These are phyloP conservation scores for Anagyrus pseudococci DNA, from an alignment of 2,888 invertebrate species.

Conservation along the genomic window DNA sequence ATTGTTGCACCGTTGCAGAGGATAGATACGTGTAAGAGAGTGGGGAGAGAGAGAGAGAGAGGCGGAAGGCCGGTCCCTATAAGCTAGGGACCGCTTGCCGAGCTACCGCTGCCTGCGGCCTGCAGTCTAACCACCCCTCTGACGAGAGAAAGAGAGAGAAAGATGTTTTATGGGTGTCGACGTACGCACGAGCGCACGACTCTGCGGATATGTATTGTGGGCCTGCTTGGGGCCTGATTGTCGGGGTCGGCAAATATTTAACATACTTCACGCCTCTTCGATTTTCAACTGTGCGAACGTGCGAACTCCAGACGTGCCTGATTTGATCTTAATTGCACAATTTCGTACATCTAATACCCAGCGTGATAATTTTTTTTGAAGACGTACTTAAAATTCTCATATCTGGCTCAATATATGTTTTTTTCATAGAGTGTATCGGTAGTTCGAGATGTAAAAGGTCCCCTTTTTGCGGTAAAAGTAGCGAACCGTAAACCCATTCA, in stretches of 20 bases:
- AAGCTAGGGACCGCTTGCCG: conserved; percentile 57
- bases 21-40: no score
- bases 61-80: conserved; percentile 49
- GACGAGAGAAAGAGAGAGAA: neutral
- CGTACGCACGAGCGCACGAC: neutral
- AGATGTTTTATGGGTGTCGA: conserved; percentile 19
- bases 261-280: conserved; percentile 20
- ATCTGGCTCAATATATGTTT: no score
- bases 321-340: no score
- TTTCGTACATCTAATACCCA: no score
- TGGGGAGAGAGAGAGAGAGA: conserved; percentile 29
- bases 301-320: no score
- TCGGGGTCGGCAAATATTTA: conserved; percentile 23
- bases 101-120: conserved; percentile 50
- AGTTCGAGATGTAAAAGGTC: no score
- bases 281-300: no score
- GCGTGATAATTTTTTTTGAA: no score
- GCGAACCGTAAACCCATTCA: conserved; percentile 8
- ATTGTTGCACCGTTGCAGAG: conserved; percentile 5
- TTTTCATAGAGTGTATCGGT: no score
- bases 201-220: neutral
- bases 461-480: no score
- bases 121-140: neutral
- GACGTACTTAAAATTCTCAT: no score
- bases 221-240: neutral